phyloP scores from a whole-genome alignment of 2,888 invertebrate species.

The Autographa pulchrina region DNA sequence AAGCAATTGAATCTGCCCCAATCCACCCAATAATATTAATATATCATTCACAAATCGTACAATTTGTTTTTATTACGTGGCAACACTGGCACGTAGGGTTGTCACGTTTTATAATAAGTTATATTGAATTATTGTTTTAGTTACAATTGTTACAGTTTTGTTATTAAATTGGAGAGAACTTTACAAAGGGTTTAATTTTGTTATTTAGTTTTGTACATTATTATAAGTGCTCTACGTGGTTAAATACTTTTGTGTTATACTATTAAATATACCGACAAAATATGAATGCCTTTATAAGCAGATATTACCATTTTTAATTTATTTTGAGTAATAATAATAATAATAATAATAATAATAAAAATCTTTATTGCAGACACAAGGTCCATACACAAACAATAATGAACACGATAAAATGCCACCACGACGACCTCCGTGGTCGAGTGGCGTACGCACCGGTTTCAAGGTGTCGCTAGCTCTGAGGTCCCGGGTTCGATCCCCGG shows the following conservation, averaged over 20 bases:
- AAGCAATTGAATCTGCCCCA: slow-evolving; percentile 47
- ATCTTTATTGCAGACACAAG: no score
- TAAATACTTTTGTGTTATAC: neutral
- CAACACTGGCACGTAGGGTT: slow-evolving; percentile 58
- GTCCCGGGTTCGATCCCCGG: no score
- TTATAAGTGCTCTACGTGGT: neutral
- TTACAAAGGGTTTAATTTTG: neutral
- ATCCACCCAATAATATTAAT: slow-evolving; percentile 49
- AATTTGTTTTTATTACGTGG: slow-evolving; percentile 72
- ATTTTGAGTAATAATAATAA: no score
- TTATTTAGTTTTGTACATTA: neutral
- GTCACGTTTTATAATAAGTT: slow-evolving; percentile 25
- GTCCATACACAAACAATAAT: no score
- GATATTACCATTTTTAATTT: no score
- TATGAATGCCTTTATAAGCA: neutral
- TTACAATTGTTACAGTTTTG: neutral
- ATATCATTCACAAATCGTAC: slow-evolving; percentile 55
- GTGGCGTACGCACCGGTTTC: no score
- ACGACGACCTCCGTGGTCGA: no score
- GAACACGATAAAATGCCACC: no score
- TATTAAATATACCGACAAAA: no score
- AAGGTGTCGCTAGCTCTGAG: no score
- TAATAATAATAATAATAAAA: no score
- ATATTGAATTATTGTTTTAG: slow-evolving; percentile 21
- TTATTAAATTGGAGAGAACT: neutral